Base-by-base conservation (phyloP, 2,797 vertebrate species). In the Bothrops alternatus region DNA sequence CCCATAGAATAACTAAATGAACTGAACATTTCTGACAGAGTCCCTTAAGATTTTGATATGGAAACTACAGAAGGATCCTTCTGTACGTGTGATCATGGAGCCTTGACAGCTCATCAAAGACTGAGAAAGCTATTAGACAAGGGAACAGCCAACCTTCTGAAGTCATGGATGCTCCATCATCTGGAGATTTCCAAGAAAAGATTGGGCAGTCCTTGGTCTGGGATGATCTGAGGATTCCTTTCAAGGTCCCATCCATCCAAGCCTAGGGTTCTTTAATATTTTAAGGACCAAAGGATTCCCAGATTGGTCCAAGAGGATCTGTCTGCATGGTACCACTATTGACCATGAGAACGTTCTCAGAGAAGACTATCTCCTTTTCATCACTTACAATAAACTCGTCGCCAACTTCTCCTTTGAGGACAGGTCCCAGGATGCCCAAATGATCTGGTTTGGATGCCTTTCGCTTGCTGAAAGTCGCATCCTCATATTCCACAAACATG, bases 321-420 rank as follows among this genome's bases (percentile, higher is more conserved):
- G 20, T 82, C 37, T 82, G 20, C 10, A 47, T 12, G 37, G 37
- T 2, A 25, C 73, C 42, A 25, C 73, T 42, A 78, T 10, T 10
- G 23, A 20, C 47, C 10, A 23, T 5, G 20, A 47, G 23, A 47
- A 47, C 8, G 2, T 47, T 47, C 20, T 0, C 20, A 11, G 20
- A 25, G 20, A 37, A 82, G 20, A 82, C 20, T 4, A 8, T 58
- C 86, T 58, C 7, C 42, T 89, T 32, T 55, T 57, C 47, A 10
- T 86, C n/a, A 93, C 97, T 98, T 97, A 99, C 99, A 96, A 98
- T 96, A 90, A 99, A 96, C 87, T 98, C 95, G 95, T 99, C 99
- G n/a, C 98, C 98, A 95, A 99, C 97, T 96, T 99, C 98, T 90
- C 99, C 99, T 96, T 98, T 98, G 95, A 99, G 98, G 93, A 98